phyloP scores from a whole-genome alignment of 2,113 vertebrate species.

The Brachypteracias leptosomus region DNA sequence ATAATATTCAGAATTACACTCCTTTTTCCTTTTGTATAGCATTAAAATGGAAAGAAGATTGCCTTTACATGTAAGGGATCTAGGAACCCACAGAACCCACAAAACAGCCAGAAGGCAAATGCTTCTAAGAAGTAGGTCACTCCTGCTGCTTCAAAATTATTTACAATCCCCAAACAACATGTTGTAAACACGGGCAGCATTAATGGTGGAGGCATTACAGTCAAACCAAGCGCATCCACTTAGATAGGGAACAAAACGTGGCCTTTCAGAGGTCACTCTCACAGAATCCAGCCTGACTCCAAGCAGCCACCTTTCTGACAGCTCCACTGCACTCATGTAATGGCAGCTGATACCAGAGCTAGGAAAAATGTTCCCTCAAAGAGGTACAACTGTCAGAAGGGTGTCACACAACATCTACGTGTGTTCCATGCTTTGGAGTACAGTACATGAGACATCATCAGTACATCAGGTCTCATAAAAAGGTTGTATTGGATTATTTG shows the following conservation, averaged over 20 bases:
- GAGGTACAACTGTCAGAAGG: fast-evolving
- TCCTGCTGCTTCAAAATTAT: slow-evolving; percentile 56
- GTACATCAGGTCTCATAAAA: background rate
- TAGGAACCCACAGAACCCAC: background rate
- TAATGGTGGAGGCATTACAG: fast-evolving
- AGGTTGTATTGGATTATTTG: background rate
- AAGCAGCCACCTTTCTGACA: background rate
- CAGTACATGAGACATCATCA: no score
- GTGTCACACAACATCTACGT: fast-evolving
- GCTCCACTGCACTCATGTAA: background rate
- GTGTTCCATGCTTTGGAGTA: no score
- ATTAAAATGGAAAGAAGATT: background rate
- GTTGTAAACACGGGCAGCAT: background rate
- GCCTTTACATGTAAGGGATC: background rate
- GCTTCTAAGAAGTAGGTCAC: slow-evolving; percentile 69
- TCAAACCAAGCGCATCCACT: background rate
- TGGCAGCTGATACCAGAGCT: fast-evolving
- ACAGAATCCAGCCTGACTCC: fast-evolving
- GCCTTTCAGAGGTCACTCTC: background rate
- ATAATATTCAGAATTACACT: background rate
- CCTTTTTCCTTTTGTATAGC: background rate
- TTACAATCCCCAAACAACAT: background rate
- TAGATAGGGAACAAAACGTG: background rate
- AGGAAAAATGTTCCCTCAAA: fast-evolving
- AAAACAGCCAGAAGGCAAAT: slow-evolving; percentile 64